These are phyloP conservation scores for Chamaea fasciata DNA, from an alignment of 2,113 vertebrate species.

Conservation along the genomic window DNA sequence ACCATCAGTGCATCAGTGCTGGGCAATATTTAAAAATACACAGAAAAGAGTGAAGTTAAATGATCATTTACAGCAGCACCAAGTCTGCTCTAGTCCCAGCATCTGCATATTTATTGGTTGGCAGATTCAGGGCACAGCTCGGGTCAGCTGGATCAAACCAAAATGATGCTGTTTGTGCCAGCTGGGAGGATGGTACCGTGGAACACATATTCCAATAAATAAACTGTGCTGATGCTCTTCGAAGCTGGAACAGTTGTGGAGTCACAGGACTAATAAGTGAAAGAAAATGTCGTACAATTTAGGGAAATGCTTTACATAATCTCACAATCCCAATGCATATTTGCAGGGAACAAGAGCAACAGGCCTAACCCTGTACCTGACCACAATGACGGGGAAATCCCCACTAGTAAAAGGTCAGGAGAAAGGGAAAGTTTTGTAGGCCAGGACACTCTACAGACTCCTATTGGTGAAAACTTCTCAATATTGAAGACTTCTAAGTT, in stretches of 20 bases:
- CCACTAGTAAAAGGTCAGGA: background rate
- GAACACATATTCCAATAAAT: background rate
- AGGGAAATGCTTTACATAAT: background rate
- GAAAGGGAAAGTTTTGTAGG: background rate
- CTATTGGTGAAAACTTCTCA: background rate
- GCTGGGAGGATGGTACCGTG: background rate
- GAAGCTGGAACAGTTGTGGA: background rate
- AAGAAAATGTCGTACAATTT: background rate
- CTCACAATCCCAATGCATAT: background rate
- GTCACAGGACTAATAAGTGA: background rate
- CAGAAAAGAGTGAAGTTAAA: background rate
- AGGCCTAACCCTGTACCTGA: background rate
- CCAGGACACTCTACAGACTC: background rate
- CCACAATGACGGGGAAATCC: background rate
- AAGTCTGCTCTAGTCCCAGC: background rate
- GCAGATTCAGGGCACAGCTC: background rate
- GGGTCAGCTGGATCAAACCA: background rate
- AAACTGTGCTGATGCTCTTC: background rate
- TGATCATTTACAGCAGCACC: background rate
- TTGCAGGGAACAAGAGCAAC: background rate
- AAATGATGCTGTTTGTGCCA: background rate
- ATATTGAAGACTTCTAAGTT: background rate
- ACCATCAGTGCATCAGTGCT: background rate
- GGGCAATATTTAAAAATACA: background rate
- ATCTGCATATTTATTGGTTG: background rate